phyloP scores from a whole-genome alignment of 2,888 invertebrate species.

The Epirrhoe alternata region DNA sequence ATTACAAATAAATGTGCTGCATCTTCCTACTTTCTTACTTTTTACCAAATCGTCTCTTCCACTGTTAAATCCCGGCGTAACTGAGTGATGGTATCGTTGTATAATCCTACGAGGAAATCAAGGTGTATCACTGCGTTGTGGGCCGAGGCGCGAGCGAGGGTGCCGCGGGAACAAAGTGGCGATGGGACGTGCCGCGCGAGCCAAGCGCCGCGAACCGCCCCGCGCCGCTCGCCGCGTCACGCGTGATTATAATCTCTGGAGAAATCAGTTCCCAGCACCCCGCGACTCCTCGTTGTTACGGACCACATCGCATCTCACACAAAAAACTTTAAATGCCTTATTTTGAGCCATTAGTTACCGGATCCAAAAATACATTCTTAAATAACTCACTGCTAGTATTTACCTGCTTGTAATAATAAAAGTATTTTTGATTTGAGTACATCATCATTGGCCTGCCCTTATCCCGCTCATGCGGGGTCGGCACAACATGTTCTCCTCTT shows the following conservation, averaged over 20 bases:
- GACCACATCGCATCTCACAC: too few species aligned
- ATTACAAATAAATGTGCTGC: too few species aligned
- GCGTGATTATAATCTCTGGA: background rate
- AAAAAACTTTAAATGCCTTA: too few species aligned
- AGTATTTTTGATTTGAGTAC: too few species aligned
- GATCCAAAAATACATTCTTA: too few species aligned
- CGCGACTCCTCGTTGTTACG: background rate
- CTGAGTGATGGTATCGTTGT: background rate
- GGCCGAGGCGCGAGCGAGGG: background rate
- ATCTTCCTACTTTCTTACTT: background rate
- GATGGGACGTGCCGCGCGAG: slow-evolving; percentile 5
- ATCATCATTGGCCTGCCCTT: too few species aligned
- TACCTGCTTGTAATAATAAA: too few species aligned
- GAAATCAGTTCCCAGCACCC: background rate
- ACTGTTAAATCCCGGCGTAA: background rate
- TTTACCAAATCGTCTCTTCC: background rate
- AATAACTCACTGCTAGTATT: too few species aligned
- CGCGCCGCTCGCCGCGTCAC: background rate
- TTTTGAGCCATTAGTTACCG: too few species aligned
- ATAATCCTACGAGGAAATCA: background rate
- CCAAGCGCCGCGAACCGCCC: background rate
- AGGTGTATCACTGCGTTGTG: background rate
- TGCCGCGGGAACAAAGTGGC: slow-evolving; percentile 6
- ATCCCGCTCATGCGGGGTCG: too few species aligned
- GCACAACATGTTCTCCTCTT: too few species aligned